These are phyloP conservation scores for Lanius ludovicianus DNA, from an alignment of 2,113 vertebrate species.

Conservation along the genomic window DNA sequence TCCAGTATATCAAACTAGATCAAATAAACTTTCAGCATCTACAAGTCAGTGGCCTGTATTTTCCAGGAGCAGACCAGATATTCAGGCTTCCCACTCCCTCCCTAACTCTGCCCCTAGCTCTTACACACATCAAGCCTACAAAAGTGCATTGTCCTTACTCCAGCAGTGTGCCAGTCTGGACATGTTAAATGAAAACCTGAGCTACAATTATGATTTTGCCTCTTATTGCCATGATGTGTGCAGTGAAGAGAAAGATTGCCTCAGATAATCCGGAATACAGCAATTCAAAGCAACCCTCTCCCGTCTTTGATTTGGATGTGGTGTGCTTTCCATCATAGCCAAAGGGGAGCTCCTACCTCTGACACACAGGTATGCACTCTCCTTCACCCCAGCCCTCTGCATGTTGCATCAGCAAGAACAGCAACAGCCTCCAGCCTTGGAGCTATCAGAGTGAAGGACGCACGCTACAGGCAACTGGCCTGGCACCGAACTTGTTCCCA, in stretches of 20 bases:
- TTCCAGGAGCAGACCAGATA: conserved; percentile 42
- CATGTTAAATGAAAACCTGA: conserved; percentile 27
- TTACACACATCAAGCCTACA: conserved; percentile 9
- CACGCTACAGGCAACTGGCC: not conserved
- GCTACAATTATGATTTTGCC: not conserved
- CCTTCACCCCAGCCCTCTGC: conserved; percentile 36
- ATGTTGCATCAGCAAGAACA: conserved; percentile 41
- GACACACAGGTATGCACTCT: conserved; percentile 53
- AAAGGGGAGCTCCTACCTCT: conserved; percentile 62
- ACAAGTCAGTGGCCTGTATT: not conserved
- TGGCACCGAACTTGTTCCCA: not conserved
- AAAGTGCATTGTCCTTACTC: not conserved
- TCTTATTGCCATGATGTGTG: not conserved
- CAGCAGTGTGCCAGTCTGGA: not conserved
- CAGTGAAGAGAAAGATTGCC: conserved; percentile 10
- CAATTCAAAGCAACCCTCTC: conserved; percentile 20
- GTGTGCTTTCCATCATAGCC: conserved; percentile 33
- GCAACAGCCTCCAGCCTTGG: conserved; percentile 23
- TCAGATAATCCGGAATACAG: conserved; percentile 17
- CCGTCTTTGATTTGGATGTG: conserved; percentile 39
- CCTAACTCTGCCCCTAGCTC: conserved; percentile 7
- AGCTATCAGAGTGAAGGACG: not conserved
- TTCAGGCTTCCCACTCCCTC: conserved; percentile 24
- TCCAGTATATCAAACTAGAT: not conserved
- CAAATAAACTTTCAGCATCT: not conserved